A percentile compares a stretch with the other conserved stretches of the same genome.
Conservation (phyloP, 2,113 vertebrate genomes). For the Agapornis roseicollis region DNA sequence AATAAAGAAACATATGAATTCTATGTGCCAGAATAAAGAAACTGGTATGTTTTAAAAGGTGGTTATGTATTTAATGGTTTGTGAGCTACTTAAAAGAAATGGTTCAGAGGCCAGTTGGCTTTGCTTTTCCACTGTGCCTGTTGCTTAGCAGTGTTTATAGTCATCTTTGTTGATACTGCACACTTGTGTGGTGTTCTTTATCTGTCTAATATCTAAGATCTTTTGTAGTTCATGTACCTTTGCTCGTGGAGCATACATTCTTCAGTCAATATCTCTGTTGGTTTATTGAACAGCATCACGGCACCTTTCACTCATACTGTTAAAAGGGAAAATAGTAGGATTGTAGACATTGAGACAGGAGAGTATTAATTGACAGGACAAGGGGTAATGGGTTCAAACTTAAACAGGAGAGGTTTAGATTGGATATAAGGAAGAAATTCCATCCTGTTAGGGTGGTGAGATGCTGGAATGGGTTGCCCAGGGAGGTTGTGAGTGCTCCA, state of each 20-base stretch:
- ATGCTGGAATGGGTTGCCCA: no score
- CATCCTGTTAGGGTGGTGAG: no score
- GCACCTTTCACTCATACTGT: neutral
- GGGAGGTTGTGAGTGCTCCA: no score
- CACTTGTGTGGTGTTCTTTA: neutral
- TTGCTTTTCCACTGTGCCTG: slow-evolving; percentile 3
- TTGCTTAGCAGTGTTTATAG: neutral
- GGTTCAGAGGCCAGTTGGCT: neutral
- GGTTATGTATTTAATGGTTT: slow-evolving; percentile 46
- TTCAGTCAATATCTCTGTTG: neutral
- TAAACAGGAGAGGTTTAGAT: no score
- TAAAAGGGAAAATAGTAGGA: neutral
- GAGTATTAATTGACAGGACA: neutral
- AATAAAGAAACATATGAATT: slow-evolving; percentile 50
- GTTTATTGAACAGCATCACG: neutral
- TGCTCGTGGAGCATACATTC: neutral
- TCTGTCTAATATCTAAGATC: neutral
- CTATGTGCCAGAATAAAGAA: slow-evolving; percentile 64
- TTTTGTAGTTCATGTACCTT: neutral
- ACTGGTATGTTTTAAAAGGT: slow-evolving; percentile 43
- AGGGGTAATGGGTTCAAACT: no score
- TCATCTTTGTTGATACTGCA: neutral
- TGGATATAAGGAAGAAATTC: no score
- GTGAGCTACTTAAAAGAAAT: slow-evolving; percentile 40
- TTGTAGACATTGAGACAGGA: neutral